Evolutionary conservation across 2,113 vertebrate genomes (phyloP), one percentile per base, ranked within the genome.

Genomic region (Sapayoa aenigma): DNA sequence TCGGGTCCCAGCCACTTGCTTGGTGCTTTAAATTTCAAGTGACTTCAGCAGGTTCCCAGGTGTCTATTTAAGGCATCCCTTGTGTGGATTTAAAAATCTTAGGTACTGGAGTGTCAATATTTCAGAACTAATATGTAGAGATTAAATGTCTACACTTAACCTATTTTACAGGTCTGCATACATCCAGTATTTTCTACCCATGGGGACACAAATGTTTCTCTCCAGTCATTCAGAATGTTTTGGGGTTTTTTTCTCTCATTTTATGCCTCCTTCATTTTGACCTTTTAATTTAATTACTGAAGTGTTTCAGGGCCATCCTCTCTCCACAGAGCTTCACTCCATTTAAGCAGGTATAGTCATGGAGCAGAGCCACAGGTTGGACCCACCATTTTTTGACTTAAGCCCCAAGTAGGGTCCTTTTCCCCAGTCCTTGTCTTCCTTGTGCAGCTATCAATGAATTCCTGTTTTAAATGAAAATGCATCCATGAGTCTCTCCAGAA

Each of bases 381-480:
- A 68, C 17, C 19, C 27, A n/a, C 35, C 39, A 17, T 41, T 73
- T 91, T 63, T 86, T 87, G 28, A 66, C 50, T 60, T 67, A 20
- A 81, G 49, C 56, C 41, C 27, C 52, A 22, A 68, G 23, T 8
- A 62, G 55, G 33, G 53, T 66, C 44, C 2, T 1, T 90, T 91
- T 68, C 31, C n/a, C 11, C 25, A 46, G 33, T 33, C 62, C 31
- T 86, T 85, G 41, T 74, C 42, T 58, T 85, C 25, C 24, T 52
- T 72, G 23, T 77, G 50, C 49, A 89, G n/a, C 65, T 93, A 49
- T 77, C 66, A 79, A 4, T 42, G 41, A 90, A 76, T 75, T 90
- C 52, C 37, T 87, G 52, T 60, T 95, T 82, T 87, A 91, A 91
- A 89, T 76, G 66, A 82, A 95, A 92, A 88, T 63, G 17, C 9